These are phyloP conservation scores for Allobates femoralis DNA, from an alignment of 2,797 vertebrate genomes.

Conservation along the genomic window DNA sequence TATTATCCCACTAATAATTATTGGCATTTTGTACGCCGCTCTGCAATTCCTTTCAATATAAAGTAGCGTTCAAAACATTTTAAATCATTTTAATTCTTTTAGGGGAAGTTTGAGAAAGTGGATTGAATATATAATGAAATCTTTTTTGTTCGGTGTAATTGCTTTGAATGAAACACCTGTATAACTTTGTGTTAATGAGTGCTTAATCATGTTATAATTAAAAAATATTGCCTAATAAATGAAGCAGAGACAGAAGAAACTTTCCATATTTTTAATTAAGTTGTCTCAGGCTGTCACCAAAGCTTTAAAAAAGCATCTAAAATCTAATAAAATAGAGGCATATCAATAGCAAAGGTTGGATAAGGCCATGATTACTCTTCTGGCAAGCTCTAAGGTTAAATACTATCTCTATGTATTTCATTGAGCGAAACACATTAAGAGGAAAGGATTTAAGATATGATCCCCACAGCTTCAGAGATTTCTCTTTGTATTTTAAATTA, in stretches of 20 bases:
- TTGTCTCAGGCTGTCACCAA: not conserved
- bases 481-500: slow-evolving; percentile 60
- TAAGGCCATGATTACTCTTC: slow-evolving; percentile 55
- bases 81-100: not conserved
- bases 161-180: slow-evolving; percentile 22
- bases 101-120: slow-evolving; percentile 40
- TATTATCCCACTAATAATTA: slow-evolving; percentile 69
- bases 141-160: slow-evolving; percentile 14
- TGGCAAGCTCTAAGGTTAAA: slow-evolving; percentile 52
- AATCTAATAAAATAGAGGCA: slow-evolving; percentile 44
- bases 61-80: slow-evolving; percentile 66
- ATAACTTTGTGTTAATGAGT: slow-evolving; percentile 26
- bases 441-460: slow-evolving; percentile 64
- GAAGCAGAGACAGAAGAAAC: slow-evolving; percentile 1
- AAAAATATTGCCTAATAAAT: slow-evolving; percentile 1
- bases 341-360: slow-evolving; percentile 57
- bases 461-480: slow-evolving; percentile 66
- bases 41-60: slow-evolving; percentile 62
- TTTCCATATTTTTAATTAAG: not conserved
- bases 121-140: slow-evolving; percentile 40
- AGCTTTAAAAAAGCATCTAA: not conserved
- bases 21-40: slow-evolving; percentile 64
- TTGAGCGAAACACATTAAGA: slow-evolving; percentile 60
- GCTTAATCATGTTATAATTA: slow-evolving; percentile 7
- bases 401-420: slow-evolving; percentile 52